Conservation (phyloP, 1,140 invertebrate species). For the Danaus melanippus region DNA sequence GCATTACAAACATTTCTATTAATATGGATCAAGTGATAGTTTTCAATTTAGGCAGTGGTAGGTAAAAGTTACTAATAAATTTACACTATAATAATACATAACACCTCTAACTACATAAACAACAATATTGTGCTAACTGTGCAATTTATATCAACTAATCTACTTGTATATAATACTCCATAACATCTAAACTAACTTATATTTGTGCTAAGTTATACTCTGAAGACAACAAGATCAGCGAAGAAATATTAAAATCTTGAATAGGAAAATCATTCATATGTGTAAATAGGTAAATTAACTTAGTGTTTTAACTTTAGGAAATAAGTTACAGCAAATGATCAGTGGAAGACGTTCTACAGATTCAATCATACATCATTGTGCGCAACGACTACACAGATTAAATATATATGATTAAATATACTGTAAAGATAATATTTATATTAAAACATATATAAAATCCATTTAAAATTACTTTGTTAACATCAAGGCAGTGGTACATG, state of each 20-base stretch:
- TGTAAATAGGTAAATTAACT: no score
- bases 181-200: slow-evolving; percentile 17
- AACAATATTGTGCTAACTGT: slow-evolving; percentile 52
- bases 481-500: slow-evolving; percentile 60
- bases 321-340: no score
- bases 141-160: slow-evolving; percentile 33
- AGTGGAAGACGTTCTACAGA: no score
- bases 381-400: slow-evolving; percentile 6
- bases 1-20: no score
- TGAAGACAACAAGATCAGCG: no score
- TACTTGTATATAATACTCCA: slow-evolving; percentile 30
- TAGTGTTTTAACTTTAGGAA: no score
- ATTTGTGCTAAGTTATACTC: slow-evolving; percentile 9
- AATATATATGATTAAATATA: slow-evolving; percentile 14
- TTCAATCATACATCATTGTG: no score
- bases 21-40: no score
- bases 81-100: slow-evolving; percentile 1
- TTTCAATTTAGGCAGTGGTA: background rate
- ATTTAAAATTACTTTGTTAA: slow-evolving; percentile 46
- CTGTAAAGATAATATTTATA: slow-evolving; percentile 26
- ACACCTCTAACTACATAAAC: slow-evolving; percentile 29
- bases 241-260: no score
- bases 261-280: no score
- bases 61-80: slow-evolving; percentile 2
- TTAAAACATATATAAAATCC: slow-evolving; percentile 40